These are phyloP conservation scores for Arnoldichthys spilopterus DNA, from an alignment of 2,797 vertebrate genomes.

Conservation along the genomic window DNA sequence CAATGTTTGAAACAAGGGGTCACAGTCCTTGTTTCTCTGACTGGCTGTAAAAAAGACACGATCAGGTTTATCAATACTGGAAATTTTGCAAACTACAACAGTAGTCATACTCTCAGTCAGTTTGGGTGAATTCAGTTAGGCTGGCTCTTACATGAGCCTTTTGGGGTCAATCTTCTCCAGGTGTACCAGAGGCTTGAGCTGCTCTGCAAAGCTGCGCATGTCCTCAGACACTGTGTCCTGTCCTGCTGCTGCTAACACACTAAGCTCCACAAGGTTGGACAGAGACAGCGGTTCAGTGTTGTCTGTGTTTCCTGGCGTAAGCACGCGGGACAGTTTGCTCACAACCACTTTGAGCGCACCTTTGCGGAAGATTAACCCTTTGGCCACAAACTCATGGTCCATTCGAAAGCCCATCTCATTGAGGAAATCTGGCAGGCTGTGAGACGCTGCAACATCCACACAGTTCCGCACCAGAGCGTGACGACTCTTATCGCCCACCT, in stretches of 20 bases:
- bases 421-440: slow-evolving; percentile 92
- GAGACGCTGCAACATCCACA: slow-evolving; percentile 93
- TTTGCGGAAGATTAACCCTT: slow-evolving; percentile 93
- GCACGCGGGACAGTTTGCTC: slow-evolving; percentile 92
- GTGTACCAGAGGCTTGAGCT: slow-evolving; percentile 94
- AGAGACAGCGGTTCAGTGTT: slow-evolving; percentile 92
- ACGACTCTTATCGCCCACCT: slow-evolving; percentile 95
- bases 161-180: slow-evolving; percentile 97
- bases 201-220: slow-evolving; percentile 96
- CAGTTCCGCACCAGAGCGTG: slow-evolving; percentile 93
- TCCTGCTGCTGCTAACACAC: slow-evolving; percentile 89
- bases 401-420: slow-evolving; percentile 98
- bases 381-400: slow-evolving; percentile 97
- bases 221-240: slow-evolving; percentile 94
- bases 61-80: neutral
- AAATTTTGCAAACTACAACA: neutral
- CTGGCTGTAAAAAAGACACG: neutral
- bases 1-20: neutral
- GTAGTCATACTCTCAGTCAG: neutral
- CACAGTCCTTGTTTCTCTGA: neutral
- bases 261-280: slow-evolving; percentile 94
- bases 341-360: slow-evolving; percentile 94
- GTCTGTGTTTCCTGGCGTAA: slow-evolving; percentile 91
- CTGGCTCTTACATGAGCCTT: slow-evolving; percentile 72
- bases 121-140: neutral